Evolutionary conservation across 2,888 invertebrate species (phyloP), one percentile per base, ranked within the genome.

Genomic region (Caenorhabditis drosophilae): DNA sequence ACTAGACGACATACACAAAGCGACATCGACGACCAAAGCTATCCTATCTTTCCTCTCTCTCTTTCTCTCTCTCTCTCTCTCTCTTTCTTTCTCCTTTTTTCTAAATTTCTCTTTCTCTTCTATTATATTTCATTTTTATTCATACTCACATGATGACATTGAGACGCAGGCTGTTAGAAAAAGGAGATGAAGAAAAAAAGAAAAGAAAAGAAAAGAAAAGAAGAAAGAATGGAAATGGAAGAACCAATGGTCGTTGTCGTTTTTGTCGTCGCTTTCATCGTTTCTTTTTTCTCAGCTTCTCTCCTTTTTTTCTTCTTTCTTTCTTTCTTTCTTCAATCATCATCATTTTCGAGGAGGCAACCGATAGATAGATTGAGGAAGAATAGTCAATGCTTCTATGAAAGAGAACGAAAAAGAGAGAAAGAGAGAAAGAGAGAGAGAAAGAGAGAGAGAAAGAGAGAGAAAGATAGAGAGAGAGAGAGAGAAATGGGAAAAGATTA

Each of bases 241-340:
- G 40, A 40, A 18, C 11, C 18, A 15, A 16, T 16, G 16, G 36
- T n/a, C 36, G 36, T 16, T 36, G n/a, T 36, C 36, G 16, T 36
- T 36, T 16, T 4, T 31, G 7, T 15, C 16, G 16, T 36, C 15
- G 16, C 36, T n/a, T 3, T 12, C 36, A n/a, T 4, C 36, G 36
- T 36, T 16, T 36, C 36, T n/a, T 36, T 16, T 7, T 31, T 31
- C n/a, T n/a, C n/a, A 40, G 36, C 4, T n/a, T 7, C n/a, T 9
- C 40, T 18, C 40, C n/a, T 18, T 18, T 18, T 25, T 40, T 9
- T 15, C 20, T 40, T 22, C 11, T 18, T 40, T 40, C 40, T 40
- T 22, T 42, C 42, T 42, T 25, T 42, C 42, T 18, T 15, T 42
- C n/a, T n/a, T n/a, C n/a, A n/a, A n/a, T n/a, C n/a, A n/a, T n/a